These are phyloP conservation scores for Chaenogobius annularis DNA, from an alignment of 2,113 vertebrate species.

Conservation along the genomic window DNA sequence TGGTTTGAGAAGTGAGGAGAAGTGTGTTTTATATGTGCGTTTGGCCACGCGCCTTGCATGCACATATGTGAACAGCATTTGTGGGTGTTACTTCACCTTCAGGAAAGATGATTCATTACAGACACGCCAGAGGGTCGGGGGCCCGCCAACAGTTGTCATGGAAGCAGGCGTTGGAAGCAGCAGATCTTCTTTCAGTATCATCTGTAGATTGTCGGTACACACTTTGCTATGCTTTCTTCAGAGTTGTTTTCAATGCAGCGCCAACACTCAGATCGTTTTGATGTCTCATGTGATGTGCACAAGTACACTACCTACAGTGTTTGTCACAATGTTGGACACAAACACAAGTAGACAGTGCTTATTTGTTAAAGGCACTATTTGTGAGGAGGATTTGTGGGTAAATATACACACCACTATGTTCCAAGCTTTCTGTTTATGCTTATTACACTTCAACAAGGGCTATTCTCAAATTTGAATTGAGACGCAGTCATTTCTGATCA, in stretches of 20 bases:
- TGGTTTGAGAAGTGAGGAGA: neutral
- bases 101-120: slow-evolving; percentile 65
- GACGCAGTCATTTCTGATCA: too few species aligned
- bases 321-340: neutral
- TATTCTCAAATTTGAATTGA: too few species aligned
- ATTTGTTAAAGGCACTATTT: neutral
- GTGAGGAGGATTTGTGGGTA: neutral
- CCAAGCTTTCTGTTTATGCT: too few species aligned
- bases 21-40: slow-evolving; percentile 7
- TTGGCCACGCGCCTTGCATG: slow-evolving; percentile 11
- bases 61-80: slow-evolving; percentile 33
- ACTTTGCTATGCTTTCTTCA: slow-evolving; percentile 18
- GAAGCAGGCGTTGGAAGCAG: slow-evolving; percentile 58
- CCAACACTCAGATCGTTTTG: neutral
- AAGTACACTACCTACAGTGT: neutral
- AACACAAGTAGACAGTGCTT: neutral
- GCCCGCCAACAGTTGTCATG: slow-evolving; percentile 68
- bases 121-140: slow-evolving; percentile 48
- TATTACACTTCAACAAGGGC: too few species aligned
- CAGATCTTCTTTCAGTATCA: slow-evolving; percentile 69
- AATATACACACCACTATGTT: too few species aligned
- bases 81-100: slow-evolving; percentile 54
- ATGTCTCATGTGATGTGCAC: neutral
- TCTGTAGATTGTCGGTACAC: slow-evolving; percentile 54
- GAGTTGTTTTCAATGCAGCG: neutral